Conservation (phyloP, 1,140 invertebrate genomes). For the Wiebesia pumilae region DNA sequence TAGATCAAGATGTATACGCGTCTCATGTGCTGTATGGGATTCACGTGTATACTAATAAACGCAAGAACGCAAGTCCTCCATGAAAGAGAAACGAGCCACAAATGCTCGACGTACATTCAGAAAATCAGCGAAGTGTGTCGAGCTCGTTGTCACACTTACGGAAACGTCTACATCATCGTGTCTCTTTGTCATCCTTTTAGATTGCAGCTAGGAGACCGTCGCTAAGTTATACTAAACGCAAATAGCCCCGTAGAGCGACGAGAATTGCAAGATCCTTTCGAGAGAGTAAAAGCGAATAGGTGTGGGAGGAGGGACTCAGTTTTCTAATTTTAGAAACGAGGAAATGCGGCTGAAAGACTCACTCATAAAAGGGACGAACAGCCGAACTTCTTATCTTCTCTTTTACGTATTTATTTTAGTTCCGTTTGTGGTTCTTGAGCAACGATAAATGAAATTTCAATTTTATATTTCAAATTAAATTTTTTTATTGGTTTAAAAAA, state of each 20-base stretch:
- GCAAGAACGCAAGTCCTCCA: too few relatives aligned
- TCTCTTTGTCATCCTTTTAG: constrained; percentile 42
- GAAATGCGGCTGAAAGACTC: constrained; percentile 57
- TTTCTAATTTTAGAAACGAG: constrained; percentile 70
- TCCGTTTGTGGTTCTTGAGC: not conserved
- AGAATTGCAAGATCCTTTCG: constrained; percentile 56
- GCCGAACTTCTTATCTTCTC: not conserved
- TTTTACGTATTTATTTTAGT: constrained; percentile 23
- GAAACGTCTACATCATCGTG: constrained; percentile 49
- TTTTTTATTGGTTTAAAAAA: too few relatives aligned
- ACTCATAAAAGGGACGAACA: not conserved
- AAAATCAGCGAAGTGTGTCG: constrained; percentile 49
- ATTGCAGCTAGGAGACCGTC: not conserved
- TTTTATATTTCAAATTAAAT: not conserved
- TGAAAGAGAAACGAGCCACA: not conserved
- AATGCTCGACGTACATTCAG: not conserved
- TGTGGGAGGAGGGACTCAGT: not conserved
- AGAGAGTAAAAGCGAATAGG: not conserved
- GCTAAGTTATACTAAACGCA: constrained; percentile 57
- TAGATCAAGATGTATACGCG: not conserved
- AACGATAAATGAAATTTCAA: not conserved
- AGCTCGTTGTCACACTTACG: constrained; percentile 30
- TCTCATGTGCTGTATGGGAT: not conserved
- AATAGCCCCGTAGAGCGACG: constrained; percentile 56
- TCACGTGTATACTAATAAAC: not conserved